Evolutionary conservation across 2,888 invertebrate species (phyloP).

Genomic region (Eulithis prunata): DNA sequence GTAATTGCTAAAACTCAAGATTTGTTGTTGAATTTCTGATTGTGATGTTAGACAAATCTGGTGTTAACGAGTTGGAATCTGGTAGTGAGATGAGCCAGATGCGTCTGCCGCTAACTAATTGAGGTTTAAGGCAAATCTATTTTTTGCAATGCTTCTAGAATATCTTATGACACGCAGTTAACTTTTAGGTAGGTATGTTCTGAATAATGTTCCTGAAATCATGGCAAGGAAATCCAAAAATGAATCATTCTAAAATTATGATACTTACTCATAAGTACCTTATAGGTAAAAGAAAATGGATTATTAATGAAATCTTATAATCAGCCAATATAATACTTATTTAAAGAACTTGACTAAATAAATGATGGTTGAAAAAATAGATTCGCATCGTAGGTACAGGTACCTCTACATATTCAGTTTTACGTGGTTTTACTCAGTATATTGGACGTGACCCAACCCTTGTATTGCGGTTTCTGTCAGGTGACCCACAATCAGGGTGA

Average conservation of each 20-base stretch:
- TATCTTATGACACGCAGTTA: not conserved
- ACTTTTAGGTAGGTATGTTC: not conserved
- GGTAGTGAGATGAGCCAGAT: conserved; percentile 62
- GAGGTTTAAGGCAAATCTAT: conserved; percentile 38
- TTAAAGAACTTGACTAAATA: too few relatives aligned
- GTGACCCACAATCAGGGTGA: conserved; percentile 44
- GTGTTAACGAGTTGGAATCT: conserved; percentile 69
- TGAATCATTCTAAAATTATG: too few relatives aligned
- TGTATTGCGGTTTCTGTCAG: conserved; percentile 42
- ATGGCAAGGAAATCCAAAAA: too few relatives aligned
- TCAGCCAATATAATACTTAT: too few relatives aligned
- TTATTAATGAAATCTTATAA: too few relatives aligned
- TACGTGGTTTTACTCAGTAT: not conserved
- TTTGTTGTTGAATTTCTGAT: conserved; percentile 80
- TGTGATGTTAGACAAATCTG: conserved; percentile 75
- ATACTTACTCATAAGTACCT: too few relatives aligned
- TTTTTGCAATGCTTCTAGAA: conserved; percentile 24
- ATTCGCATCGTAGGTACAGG: not conserved
- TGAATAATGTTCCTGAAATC: not conserved
- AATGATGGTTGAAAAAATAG: not conserved
- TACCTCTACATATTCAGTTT: not conserved
- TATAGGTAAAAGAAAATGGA: too few relatives aligned
- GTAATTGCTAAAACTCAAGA: conserved; percentile 84
- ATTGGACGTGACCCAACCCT: conserved; percentile 42
- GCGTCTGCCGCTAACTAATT: conserved; percentile 45